These are phyloP conservation scores for Carassius auratus DNA, from an alignment of 2,113 vertebrate species.

Conservation along the genomic window DNA sequence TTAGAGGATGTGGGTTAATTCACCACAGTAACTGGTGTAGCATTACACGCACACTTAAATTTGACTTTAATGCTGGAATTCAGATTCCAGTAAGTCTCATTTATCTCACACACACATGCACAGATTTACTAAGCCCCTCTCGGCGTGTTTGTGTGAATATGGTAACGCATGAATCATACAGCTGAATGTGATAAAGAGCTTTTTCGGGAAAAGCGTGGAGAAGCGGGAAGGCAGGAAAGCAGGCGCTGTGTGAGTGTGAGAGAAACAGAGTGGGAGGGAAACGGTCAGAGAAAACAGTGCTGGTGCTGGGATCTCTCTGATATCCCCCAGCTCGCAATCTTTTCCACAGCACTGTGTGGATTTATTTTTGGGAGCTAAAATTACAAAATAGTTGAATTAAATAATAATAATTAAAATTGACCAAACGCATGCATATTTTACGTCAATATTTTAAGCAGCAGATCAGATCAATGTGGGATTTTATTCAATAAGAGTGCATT, in stretches of 20 bases:
- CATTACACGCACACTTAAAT: not conserved
- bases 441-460: no score
- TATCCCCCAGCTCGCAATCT: not conserved
- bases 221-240: constrained; percentile 72
- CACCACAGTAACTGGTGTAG: not conserved
- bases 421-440: no score
- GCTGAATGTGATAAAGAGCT: constrained; percentile 43
- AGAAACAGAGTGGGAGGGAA: constrained; percentile 35
- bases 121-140: not conserved
- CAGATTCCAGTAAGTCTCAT: constrained; percentile 16
- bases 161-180: constrained; percentile 38
- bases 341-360: not conserved
- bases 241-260: constrained; percentile 50
- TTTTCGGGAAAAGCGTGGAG: constrained; percentile 64
- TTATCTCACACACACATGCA: constrained; percentile 1
- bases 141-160: constrained; percentile 13
- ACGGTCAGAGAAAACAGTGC: constrained; percentile 39
- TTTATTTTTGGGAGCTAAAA: not conserved
- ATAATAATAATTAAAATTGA: no score
- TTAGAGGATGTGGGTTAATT: constrained; percentile 2
- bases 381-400: not conserved
- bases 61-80: not conserved
- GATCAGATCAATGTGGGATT: no score
- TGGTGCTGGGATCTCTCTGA: constrained; percentile 7
- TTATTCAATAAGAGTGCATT: no score